Evolutionary conservation across 2,113 vertebrate genomes (phyloP).

Genomic region (Leucoraja erinaceus): DNA sequence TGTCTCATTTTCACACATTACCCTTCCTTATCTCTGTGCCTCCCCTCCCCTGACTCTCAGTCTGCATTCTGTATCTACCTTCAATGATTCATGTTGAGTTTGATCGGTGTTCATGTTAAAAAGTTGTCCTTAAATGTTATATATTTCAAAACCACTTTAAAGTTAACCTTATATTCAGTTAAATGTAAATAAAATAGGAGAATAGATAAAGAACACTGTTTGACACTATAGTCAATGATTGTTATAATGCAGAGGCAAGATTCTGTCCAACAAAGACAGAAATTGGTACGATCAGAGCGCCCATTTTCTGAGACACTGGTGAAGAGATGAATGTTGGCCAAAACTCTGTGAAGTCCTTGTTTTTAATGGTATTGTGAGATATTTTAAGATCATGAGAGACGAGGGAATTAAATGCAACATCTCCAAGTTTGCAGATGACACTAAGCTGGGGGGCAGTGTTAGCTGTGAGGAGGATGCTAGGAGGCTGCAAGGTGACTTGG

Average conservation of each 20-base stretch:
- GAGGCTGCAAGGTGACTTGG: too few relatives aligned
- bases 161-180: background rate
- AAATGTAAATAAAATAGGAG: background rate
- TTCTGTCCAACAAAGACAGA: background rate
- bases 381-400: background rate
- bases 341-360: background rate
- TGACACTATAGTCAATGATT: too few relatives aligned
- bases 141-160: background rate
- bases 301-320: background rate
- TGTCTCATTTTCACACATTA: too few relatives aligned
- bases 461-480: too few relatives aligned
- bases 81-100: background rate
- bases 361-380: background rate
- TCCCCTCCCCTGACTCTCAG: too few relatives aligned
- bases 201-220: background rate
- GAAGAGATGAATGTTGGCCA: background rate
- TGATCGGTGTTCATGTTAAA: background rate
- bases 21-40: too few relatives aligned
- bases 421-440: too few relatives aligned
- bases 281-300: background rate
- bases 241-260: background rate
- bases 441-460: too few relatives aligned
- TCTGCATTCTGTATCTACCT: too few relatives aligned
- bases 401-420: too few relatives aligned
- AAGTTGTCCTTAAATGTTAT: background rate